Percentiles rank a stretch among this genome's conserved stretches.
Conservation (phyloP, 2,113 vertebrate species). For the Brienomyrus longianalis region DNA sequence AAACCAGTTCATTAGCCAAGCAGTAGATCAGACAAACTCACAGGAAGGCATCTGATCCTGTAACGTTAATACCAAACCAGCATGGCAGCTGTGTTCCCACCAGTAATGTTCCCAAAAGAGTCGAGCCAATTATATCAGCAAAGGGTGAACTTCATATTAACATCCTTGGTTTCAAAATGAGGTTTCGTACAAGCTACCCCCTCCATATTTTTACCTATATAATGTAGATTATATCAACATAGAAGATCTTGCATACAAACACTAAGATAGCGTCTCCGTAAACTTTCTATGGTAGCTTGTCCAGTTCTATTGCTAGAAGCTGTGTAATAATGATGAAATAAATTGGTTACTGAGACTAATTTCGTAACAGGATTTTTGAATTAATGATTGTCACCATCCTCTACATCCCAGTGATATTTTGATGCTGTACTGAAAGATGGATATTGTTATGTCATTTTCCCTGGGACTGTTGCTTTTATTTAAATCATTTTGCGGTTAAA, state of each 20-base stretch:
- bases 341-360: background rate
- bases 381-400: background rate
- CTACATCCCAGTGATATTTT: background rate
- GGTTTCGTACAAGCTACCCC: background rate
- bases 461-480: background rate
- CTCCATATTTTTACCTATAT: background rate
- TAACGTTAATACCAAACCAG: background rate
- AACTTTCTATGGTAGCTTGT: background rate
- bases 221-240: background rate
- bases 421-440: background rate
- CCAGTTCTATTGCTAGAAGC: background rate
- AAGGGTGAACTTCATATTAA: background rate
- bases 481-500: background rate
- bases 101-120: background rate
- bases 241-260: background rate
- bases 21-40: background rate
- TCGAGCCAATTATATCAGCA: background rate
- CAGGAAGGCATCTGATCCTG: background rate
- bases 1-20: background rate
- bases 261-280: background rate
- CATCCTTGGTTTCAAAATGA: background rate
- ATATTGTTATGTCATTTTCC: background rate
- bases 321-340: background rate
- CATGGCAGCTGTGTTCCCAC: background rate
- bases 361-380: background rate